Conservation (phyloP, 2,888 invertebrate genomes). For the Conistra vaccinii region DNA sequence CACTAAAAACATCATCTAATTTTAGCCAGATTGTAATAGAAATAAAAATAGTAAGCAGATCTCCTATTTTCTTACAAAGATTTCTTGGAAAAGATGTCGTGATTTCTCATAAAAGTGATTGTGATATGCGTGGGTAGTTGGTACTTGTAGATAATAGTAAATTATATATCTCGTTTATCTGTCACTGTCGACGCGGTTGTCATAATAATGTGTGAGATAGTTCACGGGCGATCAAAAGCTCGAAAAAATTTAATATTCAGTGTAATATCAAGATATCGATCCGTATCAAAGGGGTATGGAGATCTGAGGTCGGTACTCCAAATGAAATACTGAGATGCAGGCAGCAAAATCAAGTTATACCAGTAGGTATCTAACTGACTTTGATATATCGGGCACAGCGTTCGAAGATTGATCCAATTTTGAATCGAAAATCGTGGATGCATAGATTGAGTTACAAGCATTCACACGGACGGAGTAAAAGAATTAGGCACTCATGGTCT, state of each 20-base stretch:
- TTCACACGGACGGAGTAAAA: background rate
- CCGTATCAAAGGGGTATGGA: background rate
- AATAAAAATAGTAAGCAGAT: slow-evolving; percentile 1
- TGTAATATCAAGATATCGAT: slow-evolving; percentile 12
- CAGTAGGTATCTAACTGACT: background rate
- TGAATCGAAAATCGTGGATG: slow-evolving; percentile 11
- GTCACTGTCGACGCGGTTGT: background rate
- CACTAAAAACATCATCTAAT: background rate
- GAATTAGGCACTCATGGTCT: background rate
- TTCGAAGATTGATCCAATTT: slow-evolving; percentile 31
- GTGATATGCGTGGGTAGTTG: background rate
- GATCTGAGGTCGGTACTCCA: background rate
- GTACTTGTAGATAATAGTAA: background rate
- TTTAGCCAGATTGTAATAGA: background rate
- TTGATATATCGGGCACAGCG: slow-evolving; percentile 14
- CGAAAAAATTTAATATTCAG: background rate
- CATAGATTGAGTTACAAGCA: slow-evolving; percentile 15
- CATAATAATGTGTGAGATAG: slow-evolving; percentile 7
- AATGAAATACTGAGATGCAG: slow-evolving; percentile 18
- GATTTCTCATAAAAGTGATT: background rate
- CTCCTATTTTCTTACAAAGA: background rate
- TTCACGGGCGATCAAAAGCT: slow-evolving; percentile 2
- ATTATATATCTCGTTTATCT: slow-evolving; percentile 1
- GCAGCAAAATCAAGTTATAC: slow-evolving; percentile 15
- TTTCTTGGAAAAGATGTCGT: slow-evolving; percentile 2